Evolutionary conservation across 37 sponge, comb jelly and placozoan species (phyloP), one percentile per base, ranked within the genome.

Genomic region (Lycopodina hypogea): DNA sequence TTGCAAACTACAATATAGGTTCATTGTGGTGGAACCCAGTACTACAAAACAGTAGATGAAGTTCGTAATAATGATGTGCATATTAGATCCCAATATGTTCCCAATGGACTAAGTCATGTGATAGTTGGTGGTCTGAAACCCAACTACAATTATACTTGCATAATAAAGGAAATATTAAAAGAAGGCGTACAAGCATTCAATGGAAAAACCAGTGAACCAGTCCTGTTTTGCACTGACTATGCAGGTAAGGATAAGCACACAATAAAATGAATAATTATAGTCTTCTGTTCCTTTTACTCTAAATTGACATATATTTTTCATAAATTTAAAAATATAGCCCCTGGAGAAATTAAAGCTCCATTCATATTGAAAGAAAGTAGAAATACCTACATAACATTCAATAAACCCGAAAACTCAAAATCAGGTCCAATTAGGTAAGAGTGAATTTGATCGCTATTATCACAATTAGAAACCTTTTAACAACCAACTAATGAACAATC

Each of bases 121-220:
- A 18, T 41, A 9, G 4, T 81, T 35, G 70, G 72, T 21, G 50
- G 59, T 23, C 35, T 81, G 34, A 38, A 37, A 14, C 32, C 71
- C 18, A 81, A 81, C 70, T 81, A 23, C 61, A 81, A 71, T 30
- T 81, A 81, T 30, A 69, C 81, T 39, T 81, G 81, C 38, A 61
- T 71, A 17, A 69, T 81, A 9, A 8, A 3, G 40, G 72, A 69
- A 23, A 29, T 42, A 40, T 3, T 38, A 45, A 39, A 52, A 7
- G 23, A 68, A 24, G 12, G 29, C 14, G 51, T 22, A 30, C 67
- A 42, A 42, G 4, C 23, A 30, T 38, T 63, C 37, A 41, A 69
- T 29, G 38, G 40, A 23, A 14, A 42, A 40, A 12, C n/a, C 21
- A 81, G 71, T 56, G 26, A 37, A 2, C 81, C 72, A 29, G 19